Evolutionary conservation across 2,113 vertebrate genomes (phyloP).

Genomic region (Tragelaphus strepsiceros): DNA sequence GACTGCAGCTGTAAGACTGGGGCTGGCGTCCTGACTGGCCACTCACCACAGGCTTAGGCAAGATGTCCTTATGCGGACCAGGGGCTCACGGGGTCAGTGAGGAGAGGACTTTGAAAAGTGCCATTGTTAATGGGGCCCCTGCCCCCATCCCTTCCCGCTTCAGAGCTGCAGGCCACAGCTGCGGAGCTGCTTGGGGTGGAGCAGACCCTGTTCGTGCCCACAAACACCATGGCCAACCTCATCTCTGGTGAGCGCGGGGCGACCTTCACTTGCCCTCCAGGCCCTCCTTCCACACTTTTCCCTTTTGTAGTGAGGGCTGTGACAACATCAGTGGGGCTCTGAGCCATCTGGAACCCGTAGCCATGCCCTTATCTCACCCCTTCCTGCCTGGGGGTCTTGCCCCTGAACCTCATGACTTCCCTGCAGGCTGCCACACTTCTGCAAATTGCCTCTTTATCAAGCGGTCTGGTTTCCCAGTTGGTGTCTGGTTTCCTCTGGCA

Average conservation of each 20-base stretch:
- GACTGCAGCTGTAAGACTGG: not conserved
- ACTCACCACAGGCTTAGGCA: not conserved
- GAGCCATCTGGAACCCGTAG: not conserved
- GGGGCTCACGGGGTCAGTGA: not conserved
- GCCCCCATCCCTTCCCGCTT: not conserved
- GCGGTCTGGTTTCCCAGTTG: not conserved
- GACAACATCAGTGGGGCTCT: not conserved
- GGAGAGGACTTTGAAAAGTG: not conserved
- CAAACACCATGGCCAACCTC: constrained; percentile 88
- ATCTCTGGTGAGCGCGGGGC: constrained; percentile 79
- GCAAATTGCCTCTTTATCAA: not conserved
- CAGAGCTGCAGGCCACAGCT: constrained; percentile 85
- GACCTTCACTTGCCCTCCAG: not conserved
- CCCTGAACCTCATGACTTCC: not conserved
- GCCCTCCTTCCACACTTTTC: not conserved
- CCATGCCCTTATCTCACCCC: not conserved
- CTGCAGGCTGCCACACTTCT: not conserved
- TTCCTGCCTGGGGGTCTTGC: not conserved
- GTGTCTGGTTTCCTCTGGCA: not conserved
- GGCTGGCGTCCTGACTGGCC: not conserved
- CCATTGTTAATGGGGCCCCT: not conserved
- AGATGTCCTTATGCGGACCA: not conserved
- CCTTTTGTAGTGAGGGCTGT: not conserved
- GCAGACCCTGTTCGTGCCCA: constrained; percentile 83
- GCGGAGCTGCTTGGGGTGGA: constrained; percentile 83